A percentile compares a stretch with the other conserved stretches of the same genome.
These are phyloP conservation scores for Lucinisca nassula DNA, from an alignment of 2,888 invertebrate genomes.

Conservation along the genomic window DNA sequence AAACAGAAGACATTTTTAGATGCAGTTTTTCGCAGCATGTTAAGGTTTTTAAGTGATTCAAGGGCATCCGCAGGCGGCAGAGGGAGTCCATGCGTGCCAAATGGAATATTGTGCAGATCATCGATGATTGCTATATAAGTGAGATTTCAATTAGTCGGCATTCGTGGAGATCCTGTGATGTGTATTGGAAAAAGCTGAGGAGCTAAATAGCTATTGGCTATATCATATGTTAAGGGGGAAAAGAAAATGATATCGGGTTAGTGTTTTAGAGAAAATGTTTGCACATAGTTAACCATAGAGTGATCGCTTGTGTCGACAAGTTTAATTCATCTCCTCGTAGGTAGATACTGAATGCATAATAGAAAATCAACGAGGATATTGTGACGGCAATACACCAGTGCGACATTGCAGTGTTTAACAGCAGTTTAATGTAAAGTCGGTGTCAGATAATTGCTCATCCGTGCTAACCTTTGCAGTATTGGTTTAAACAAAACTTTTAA, in stretches of 20 bases:
- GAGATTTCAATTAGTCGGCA: conserved; percentile 68
- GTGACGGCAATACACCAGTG: conserved; percentile 21
- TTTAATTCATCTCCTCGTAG: conserved; percentile 16
- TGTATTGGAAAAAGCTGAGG: conserved; percentile 66
- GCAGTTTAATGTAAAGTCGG: neutral
- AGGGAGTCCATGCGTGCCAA: conserved; percentile 35
- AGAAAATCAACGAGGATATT: conserved; percentile 39
- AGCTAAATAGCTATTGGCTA: conserved; percentile 63
- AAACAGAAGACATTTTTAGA: no score
- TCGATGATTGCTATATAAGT: conserved; percentile 73
- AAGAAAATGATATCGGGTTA: neutral
- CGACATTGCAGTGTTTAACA: neutral
- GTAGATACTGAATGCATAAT: conserved; percentile 48
- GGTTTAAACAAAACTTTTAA: neutral
- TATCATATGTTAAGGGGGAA: conserved; percentile 5
- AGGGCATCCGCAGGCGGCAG: neutral
- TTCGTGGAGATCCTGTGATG: conserved; percentile 61
- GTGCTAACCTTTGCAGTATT: conserved; percentile 1
- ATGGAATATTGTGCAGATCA: conserved; percentile 66
- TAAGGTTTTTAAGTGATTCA: no score
- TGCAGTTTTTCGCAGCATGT: no score
- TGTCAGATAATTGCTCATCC: conserved; percentile 8
- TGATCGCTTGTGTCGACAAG: conserved; percentile 24
- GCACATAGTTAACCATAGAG: conserved; percentile 4
- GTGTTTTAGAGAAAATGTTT: conserved; percentile 16